Base-by-base conservation (phyloP, 1,140 invertebrate genomes). In the Akabosia matsudoensis region DNA sequence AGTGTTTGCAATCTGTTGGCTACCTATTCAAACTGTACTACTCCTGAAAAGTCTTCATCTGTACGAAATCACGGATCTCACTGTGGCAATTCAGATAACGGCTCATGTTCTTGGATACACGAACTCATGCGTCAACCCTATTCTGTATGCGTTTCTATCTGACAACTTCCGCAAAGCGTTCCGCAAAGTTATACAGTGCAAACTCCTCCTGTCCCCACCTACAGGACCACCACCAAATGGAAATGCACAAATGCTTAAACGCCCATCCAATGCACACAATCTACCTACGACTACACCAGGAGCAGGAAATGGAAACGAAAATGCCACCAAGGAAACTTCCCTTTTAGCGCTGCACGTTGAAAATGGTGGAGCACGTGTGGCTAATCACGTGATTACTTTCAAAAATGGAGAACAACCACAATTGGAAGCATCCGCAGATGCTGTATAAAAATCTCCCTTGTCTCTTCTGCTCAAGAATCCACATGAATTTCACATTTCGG, bases 1-100 rank as follows among this genome's bases (percentile, higher is more conserved):
- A 26, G 95, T 96, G 33, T 98, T 98, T 84, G 96, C 96, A 13
- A 87, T 97, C 37, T 97, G 96, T 85, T 98, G 97, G 97, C 91
- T 93, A 81, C 96, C 96, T 0, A 93, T 98, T 82, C 96, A 97
- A 88, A 87, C 94, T 56, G 92, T 95, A 37, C 87, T 95, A 31
- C 89, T 95, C 51, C 87, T 92, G 73, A 94, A 94, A 84, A 92
- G 91, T 16, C 82, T 94, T 30, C 85, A 90, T 77, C 82, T 87
- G 61, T 95, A 93, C 85, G 88, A 90, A 67, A 87, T 90, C 26
- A 88, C 85, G 0, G 84, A 87, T 13, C 77, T 84, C 26, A 89
- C 90, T 73, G 89, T 94, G 80, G 88, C 92, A 22, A 86, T 91
- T 3, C 93, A 95, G 85, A 93, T 96, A 78, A 89, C 90, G 2